Evolutionary conservation across 2,797 vertebrate species (phyloP).

Genomic region (Eulemur albifrons): DNA sequence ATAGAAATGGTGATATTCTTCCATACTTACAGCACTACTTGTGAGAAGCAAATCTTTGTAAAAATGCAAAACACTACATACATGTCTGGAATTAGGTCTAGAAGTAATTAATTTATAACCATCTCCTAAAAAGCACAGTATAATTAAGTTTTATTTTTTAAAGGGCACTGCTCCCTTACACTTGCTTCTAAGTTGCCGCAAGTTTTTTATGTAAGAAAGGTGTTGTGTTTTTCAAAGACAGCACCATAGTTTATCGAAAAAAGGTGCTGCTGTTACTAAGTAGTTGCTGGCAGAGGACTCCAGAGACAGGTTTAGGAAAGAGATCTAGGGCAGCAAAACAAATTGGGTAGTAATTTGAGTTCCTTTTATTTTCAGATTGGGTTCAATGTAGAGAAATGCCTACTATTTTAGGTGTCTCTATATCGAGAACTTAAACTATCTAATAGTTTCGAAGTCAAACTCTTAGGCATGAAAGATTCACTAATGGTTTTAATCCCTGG

Average conservation of each 20-base stretch:
- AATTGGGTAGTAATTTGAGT: slow-evolving; percentile 28
- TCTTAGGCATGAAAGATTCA: slow-evolving; percentile 41
- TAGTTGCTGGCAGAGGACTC: slow-evolving; percentile 1
- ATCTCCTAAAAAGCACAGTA: neutral
- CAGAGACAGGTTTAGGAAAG: slow-evolving; percentile 50
- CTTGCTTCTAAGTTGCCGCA: slow-evolving; percentile 17
- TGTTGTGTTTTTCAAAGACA: neutral
- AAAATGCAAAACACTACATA: neutral
- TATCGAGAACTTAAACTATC: neutral
- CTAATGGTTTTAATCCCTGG: slow-evolving; percentile 63
- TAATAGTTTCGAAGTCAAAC: neutral
- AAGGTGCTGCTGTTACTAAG: neutral
- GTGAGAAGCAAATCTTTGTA: slow-evolving; percentile 22
- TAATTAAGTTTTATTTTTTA: neutral
- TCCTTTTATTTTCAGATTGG: slow-evolving; percentile 28
- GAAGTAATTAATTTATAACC: neutral
- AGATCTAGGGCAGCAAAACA: slow-evolving; percentile 35
- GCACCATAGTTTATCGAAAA: neutral
- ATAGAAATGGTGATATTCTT: neutral
- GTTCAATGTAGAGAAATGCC: neutral
- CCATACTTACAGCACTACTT: neutral
- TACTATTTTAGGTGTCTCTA: neutral
- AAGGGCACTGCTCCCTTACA: neutral
- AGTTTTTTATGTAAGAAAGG: neutral
- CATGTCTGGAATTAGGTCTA: neutral